phyloP scores from a whole-genome alignment of 2,888 invertebrate species.

The Netelia virgata region DNA sequence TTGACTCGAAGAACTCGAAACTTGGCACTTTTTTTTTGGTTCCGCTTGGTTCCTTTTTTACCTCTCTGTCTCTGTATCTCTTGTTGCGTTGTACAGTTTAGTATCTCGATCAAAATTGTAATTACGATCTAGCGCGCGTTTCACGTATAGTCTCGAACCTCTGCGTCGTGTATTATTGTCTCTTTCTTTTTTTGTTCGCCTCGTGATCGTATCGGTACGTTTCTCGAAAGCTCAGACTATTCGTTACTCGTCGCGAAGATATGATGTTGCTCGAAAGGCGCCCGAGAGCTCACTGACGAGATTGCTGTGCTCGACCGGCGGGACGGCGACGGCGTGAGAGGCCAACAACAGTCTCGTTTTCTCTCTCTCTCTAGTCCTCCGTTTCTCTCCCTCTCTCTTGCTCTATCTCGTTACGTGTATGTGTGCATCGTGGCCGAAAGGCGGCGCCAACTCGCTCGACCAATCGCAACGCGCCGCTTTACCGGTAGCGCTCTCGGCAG shows the following conservation, averaged over 20 bases:
- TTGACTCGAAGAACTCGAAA: slow-evolving; percentile 39
- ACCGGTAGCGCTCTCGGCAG: slow-evolving; percentile 45
- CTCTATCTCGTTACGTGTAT: neutral
- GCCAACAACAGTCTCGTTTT: slow-evolving; percentile 62
- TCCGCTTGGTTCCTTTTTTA: neutral
- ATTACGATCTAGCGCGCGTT: slow-evolving; percentile 55
- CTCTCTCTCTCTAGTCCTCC: slow-evolving; percentile 8
- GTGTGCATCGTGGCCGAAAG: slow-evolving; percentile 65
- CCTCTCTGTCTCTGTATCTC: slow-evolving; percentile 9
- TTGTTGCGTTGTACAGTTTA: slow-evolving; percentile 7
- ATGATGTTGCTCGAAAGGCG: slow-evolving; percentile 77
- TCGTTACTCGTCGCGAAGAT: slow-evolving; percentile 52
- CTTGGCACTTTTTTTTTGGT: slow-evolving; percentile 62
- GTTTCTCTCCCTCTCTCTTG: slow-evolving; percentile 12
- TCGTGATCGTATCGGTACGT: neutral
- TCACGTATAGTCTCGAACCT: slow-evolving; percentile 39
- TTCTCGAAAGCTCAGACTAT: slow-evolving; percentile 59
- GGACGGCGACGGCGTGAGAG: slow-evolving; percentile 69
- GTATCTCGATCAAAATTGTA: slow-evolving; percentile 29
- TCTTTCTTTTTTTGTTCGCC: slow-evolving; percentile 5
- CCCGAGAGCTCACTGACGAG: slow-evolving; percentile 80
- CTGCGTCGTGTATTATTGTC: neutral
- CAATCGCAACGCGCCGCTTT: slow-evolving; percentile 65
- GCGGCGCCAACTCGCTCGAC: slow-evolving; percentile 71
- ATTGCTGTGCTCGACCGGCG: slow-evolving; percentile 59